Conservation (phyloP, 2,797 vertebrate genomes). For the Cynodonichthys magdalenae region DNA sequence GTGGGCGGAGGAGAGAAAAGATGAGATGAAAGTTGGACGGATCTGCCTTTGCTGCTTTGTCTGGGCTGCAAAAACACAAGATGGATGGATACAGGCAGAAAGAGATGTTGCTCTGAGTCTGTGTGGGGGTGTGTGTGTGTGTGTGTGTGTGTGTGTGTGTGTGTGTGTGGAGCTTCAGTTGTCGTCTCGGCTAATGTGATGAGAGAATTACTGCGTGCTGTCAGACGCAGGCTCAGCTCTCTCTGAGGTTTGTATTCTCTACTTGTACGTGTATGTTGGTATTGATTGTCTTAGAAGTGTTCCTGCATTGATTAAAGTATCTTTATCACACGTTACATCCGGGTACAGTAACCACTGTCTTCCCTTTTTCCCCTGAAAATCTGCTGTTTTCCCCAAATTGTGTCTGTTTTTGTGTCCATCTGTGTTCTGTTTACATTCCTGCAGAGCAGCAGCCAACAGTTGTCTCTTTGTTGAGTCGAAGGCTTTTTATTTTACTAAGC, state of each 20-base stretch:
- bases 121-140: slow-evolving; percentile 10
- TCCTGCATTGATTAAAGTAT: slow-evolving; percentile 7
- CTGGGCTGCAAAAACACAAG: slow-evolving; percentile 28
- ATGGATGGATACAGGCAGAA: slow-evolving; percentile 41
- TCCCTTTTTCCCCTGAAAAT: slow-evolving; percentile 7
- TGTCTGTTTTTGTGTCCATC: neutral
- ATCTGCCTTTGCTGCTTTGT: slow-evolving; percentile 33
- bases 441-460: neutral
- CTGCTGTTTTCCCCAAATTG: neutral
- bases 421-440: slow-evolving; percentile 10
- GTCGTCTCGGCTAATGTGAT: slow-evolving; percentile 35
- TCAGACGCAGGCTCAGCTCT: slow-evolving; percentile 40
- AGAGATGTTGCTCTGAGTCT: slow-evolving; percentile 34
- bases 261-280: slow-evolving; percentile 11
- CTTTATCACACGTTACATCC: neutral
- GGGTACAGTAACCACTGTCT: neutral
- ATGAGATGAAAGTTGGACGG: slow-evolving; percentile 55
- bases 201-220: slow-evolving; percentile 36
- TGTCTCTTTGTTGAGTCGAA: neutral
- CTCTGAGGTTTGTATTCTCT: slow-evolving; percentile 54
- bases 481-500: neutral
- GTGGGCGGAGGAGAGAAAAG: slow-evolving; percentile 73
- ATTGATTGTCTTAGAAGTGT: neutral
- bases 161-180: slow-evolving; percentile 38
- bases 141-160: slow-evolving; percentile 17